A percentile compares a stretch with the other conserved stretches of the same genome.
Conservation (phyloP, 2,888 invertebrate species). For the Agrotis ipsilon region DNA sequence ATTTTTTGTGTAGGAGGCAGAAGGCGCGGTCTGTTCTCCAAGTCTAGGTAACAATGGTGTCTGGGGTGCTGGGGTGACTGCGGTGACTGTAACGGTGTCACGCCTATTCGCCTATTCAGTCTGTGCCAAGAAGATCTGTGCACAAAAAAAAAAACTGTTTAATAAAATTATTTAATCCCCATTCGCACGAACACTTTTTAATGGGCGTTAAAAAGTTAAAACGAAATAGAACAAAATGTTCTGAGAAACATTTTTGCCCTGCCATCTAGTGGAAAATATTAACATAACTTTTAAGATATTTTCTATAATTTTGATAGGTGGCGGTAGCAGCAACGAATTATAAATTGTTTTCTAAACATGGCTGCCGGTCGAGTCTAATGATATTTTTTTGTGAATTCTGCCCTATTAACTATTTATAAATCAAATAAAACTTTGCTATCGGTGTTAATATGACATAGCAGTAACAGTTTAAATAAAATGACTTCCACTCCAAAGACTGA, state of each 20-base stretch:
- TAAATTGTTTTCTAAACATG: conserved; percentile 85
- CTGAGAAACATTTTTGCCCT: background rate
- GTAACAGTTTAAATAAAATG: conserved; percentile 79
- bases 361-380: conserved; percentile 87
- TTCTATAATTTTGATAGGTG: conserved; percentile 55
- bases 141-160: too few relatives aligned
- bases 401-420: conserved; percentile 69
- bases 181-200: too few relatives aligned
- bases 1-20: too few relatives aligned
- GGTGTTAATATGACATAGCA: conserved; percentile 85
- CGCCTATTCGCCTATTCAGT: too few relatives aligned
- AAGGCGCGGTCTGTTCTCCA: too few relatives aligned
- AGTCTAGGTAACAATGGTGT: too few relatives aligned
- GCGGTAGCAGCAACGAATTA: conserved; percentile 60
- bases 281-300: background rate
- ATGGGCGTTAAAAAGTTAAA: too few relatives aligned
- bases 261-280: conserved; percentile 34
- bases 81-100: too few relatives aligned
- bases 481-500: conserved; percentile 90
- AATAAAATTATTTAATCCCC: too few relatives aligned
- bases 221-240: too few relatives aligned
- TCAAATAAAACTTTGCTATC: conserved; percentile 67
- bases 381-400: conserved; percentile 80
- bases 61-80: too few relatives aligned
- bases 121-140: too few relatives aligned